These are phyloP conservation scores for Hydrozoanthus tunicans DNA, from an alignment of 64 coral and sea anemone species.

Conservation along the genomic window DNA sequence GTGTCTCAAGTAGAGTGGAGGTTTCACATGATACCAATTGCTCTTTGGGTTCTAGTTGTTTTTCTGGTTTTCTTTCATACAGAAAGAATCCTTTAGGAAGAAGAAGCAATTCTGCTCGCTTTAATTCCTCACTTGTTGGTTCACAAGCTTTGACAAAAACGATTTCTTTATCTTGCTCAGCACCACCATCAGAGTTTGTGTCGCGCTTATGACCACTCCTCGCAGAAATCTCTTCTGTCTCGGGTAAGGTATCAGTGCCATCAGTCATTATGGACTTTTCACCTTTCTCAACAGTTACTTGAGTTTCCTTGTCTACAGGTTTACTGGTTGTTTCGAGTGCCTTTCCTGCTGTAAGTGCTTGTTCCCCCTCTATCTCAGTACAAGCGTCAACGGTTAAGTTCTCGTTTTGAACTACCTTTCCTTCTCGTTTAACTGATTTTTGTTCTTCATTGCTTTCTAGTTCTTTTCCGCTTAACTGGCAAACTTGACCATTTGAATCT, in stretches of 20 bases:
- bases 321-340: neutral
- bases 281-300: neutral
- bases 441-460: neutral
- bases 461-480: neutral
- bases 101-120: slow-evolving; percentile 44
- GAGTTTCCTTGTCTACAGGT: slow-evolving; percentile 24
- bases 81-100: slow-evolving; percentile 30
- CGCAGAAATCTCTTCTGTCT: neutral
- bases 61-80: slow-evolving; percentile 41
- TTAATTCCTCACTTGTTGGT: slow-evolving; percentile 45
- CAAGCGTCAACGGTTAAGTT: neutral
- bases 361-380: neutral
- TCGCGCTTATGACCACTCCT: no score
- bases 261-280: slow-evolving; percentile 28
- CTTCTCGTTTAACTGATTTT: neutral
- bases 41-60: neutral
- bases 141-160: slow-evolving; percentile 9
- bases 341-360: neutral
- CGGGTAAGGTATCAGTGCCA: neutral
- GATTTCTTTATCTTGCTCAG: neutral
- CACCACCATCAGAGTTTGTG: neutral
- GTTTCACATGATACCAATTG: neutral
- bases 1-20: neutral
- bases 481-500: neutral
- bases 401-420: neutral